Evolutionary conservation across 2,113 vertebrate species (phyloP).

Genomic region (Dromas ardeola): DNA sequence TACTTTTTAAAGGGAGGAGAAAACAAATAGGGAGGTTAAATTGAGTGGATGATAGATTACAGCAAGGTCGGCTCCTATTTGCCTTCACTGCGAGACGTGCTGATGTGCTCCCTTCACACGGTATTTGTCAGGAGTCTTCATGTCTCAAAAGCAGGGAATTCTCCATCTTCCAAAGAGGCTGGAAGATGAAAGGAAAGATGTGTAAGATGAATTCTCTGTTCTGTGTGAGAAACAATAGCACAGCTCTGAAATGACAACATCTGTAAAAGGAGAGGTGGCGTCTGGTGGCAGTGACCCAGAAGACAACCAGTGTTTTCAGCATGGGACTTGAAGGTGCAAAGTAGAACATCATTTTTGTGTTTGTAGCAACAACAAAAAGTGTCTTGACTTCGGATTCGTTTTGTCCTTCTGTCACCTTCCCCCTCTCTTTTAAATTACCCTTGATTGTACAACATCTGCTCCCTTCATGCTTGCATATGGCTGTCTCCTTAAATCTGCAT

Average conservation of each 20-base stretch:
- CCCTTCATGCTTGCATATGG: slow-evolving; percentile 59
- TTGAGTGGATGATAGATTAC: background rate
- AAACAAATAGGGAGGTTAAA: background rate
- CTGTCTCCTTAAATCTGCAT: slow-evolving; percentile 56
- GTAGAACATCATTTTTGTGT: background rate
- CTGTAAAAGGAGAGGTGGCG: background rate
- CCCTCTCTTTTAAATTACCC: slow-evolving; percentile 63
- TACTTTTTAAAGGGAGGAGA: background rate
- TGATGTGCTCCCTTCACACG: background rate
- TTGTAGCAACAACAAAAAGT: background rate
- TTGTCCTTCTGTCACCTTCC: slow-evolving; percentile 67
- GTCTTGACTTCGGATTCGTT: background rate
- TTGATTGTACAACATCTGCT: slow-evolving; percentile 68
- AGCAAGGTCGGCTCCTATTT: fast-evolving
- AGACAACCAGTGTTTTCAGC: background rate
- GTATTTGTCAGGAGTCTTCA: background rate
- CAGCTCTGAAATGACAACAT: background rate
- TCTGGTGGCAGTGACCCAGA: slow-evolving; percentile 22
- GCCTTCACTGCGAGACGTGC: fast-evolving
- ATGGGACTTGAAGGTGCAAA: background rate
- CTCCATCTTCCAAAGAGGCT: background rate
- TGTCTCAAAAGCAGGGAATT: background rate
- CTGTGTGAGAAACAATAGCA: background rate
- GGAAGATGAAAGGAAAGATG: background rate
- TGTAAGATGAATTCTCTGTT: background rate